phyloP scores from a whole-genome alignment of 2,888 invertebrate genomes.

The Campaea margaritaria region DNA sequence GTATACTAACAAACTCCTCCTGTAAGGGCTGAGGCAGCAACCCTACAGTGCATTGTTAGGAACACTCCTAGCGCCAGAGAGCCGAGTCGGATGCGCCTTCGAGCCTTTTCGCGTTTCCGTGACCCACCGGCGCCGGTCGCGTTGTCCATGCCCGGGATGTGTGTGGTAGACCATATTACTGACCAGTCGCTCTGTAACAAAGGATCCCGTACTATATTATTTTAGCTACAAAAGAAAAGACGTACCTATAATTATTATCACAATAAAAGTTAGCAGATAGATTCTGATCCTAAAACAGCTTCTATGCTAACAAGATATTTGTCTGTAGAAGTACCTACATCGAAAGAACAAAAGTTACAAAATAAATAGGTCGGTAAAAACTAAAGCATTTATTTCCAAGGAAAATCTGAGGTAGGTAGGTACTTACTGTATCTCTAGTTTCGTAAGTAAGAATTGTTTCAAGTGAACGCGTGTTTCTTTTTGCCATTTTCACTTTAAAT shows the following conservation, averaged over 20 bases:
- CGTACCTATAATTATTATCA: too few species aligned
- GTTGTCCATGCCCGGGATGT: conserved; percentile 68
- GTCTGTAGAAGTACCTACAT: conserved; percentile 9
- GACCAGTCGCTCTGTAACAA: conserved; percentile 66
- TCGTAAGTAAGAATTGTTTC: conserved; percentile 73
- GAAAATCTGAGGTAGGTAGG: conserved; percentile 1
- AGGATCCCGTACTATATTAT: too few species aligned
- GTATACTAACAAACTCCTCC: conserved; percentile 66
- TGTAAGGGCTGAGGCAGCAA: conserved; percentile 65
- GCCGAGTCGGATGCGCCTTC: conserved; percentile 63
- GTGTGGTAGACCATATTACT: conserved; percentile 70
- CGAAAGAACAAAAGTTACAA: conserved; percentile 2
- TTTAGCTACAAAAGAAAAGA: too few species aligned
- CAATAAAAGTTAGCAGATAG: too few species aligned
- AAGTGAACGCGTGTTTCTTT: conserved; percentile 50
- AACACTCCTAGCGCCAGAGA: conserved; percentile 65
- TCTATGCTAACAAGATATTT: too few species aligned
- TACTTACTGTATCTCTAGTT: conserved; percentile 65
- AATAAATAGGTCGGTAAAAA: background rate
- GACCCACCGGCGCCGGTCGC: conserved; percentile 50
- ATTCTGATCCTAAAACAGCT: too few species aligned
- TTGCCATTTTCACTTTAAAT: conserved; percentile 41
- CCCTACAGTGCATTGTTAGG: conserved; percentile 72
- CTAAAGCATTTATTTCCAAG: background rate
- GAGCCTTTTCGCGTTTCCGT: conserved; percentile 48